phyloP scores from a whole-genome alignment of 2,888 invertebrate species.

The Orthonychiurus folsomi region DNA sequence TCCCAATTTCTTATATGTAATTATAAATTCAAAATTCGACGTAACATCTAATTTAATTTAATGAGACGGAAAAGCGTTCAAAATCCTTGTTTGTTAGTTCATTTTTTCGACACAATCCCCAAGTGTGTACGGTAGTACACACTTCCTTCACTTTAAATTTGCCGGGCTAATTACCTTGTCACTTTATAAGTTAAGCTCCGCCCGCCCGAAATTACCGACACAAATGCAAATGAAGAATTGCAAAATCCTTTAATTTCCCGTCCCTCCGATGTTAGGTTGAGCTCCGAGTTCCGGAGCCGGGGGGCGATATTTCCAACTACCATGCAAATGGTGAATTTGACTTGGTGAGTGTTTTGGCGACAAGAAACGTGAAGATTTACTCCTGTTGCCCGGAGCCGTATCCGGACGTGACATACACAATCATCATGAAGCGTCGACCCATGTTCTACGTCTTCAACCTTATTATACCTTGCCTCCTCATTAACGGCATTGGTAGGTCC shows the following conservation, averaged over 20 bases:
- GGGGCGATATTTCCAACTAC: slow-evolving; percentile 78
- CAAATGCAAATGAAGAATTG: background rate
- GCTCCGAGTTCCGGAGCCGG: slow-evolving; percentile 63
- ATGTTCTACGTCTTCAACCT: slow-evolving; percentile 80
- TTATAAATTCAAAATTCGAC: no score
- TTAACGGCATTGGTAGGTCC: slow-evolving; percentile 66
- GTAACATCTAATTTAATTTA: no score
- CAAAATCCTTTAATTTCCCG: background rate
- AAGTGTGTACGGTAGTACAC: no score
- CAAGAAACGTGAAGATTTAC: slow-evolving; percentile 63
- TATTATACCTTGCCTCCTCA: slow-evolving; percentile 72
- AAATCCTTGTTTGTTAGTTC: no score
- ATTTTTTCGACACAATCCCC: no score
- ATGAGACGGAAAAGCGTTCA: no score
- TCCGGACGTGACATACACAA: slow-evolving; percentile 66
- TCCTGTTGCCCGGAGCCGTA: slow-evolving; percentile 64
- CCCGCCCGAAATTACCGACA: background rate
- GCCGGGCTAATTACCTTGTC: no score
- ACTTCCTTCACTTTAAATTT: no score
- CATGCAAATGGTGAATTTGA: slow-evolving; percentile 88
- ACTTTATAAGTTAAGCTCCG: background rate
- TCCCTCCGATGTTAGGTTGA: slow-evolving; percentile 54
- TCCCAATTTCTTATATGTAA: no score
- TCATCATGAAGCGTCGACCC: slow-evolving; percentile 63
- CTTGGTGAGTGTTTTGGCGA: slow-evolving; percentile 64